Conservation (phyloP, 2,797 vertebrate species). For the Calcarius lapponicus region DNA sequence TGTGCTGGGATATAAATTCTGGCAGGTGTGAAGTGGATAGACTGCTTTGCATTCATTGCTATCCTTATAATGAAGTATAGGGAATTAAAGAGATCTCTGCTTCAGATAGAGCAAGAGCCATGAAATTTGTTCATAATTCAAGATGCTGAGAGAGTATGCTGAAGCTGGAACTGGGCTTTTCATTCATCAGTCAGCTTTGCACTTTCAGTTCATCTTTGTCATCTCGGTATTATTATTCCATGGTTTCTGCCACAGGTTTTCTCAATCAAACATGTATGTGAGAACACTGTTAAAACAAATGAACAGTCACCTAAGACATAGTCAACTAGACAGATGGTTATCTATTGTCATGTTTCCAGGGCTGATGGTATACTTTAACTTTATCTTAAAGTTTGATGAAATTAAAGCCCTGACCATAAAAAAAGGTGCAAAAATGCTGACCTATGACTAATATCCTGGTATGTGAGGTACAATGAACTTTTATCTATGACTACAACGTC, state of each 20-base stretch:
- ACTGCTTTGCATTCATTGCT: not conserved
- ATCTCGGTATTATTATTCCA: not conserved
- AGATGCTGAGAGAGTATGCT: not conserved
- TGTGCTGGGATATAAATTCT: not conserved
- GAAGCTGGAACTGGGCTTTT: not conserved
- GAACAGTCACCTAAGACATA: not conserved
- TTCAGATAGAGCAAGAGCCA: not conserved
- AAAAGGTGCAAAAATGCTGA: not conserved
- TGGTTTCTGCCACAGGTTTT: not conserved
- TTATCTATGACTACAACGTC: not conserved
- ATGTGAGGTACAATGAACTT: not conserved
- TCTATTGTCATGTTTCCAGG: not conserved
- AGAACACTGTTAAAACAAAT: not conserved
- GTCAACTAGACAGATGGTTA: not conserved
- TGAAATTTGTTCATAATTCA: not conserved
- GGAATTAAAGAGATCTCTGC: not conserved
- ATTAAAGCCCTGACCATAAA: not conserved
- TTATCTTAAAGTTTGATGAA: not conserved
- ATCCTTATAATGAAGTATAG: not conserved
- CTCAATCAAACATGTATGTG: not conserved
- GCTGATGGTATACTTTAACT: not conserved
- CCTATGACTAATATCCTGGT: not conserved
- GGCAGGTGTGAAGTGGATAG: not conserved
- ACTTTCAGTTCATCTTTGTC: not conserved
- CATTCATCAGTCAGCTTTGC: not conserved